A percentile compares a stretch with the other conserved stretches of the same genome.
These are phyloP conservation scores for Hypotaenidia philippensis DNA, from an alignment of 2,797 vertebrate genomes.

Conservation along the genomic window DNA sequence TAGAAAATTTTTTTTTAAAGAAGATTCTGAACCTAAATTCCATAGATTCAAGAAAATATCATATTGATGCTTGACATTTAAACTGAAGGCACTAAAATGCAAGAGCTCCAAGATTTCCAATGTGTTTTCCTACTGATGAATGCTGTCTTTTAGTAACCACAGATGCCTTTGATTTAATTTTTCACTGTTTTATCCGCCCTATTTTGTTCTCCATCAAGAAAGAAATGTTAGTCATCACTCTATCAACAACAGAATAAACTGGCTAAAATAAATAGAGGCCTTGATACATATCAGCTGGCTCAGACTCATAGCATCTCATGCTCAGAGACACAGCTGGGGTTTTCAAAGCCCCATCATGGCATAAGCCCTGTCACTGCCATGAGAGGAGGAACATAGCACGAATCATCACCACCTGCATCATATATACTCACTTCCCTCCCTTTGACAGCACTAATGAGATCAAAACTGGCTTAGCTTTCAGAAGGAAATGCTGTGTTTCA, in stretches of 20 bases:
- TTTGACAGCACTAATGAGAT: not conserved
- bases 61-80: not conserved
- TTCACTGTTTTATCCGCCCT: not conserved
- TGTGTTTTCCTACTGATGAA: not conserved
- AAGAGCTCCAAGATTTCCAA: not conserved
- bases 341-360: constrained; percentile 2
- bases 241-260: constrained; percentile 4
- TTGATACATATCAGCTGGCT: not conserved
- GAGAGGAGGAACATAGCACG: accelerated
- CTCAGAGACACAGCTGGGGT: constrained; percentile 35
- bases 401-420: not conserved
- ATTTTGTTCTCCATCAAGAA: constrained; percentile 41
- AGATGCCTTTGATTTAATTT: constrained; percentile 43
- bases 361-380: not conserved
- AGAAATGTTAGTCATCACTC: constrained; percentile 37
- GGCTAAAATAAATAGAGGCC: constrained; percentile 14
- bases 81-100: constrained; percentile 4
- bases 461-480: not conserved
- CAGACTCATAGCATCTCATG: not conserved
- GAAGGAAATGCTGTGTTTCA: not conserved
- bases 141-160: not conserved
- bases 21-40: not conserved
- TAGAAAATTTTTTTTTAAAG: not conserved
- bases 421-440: not conserved
- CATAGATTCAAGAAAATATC: not conserved